Conservation (phyloP, 1,140 invertebrate species). For the Mactra quadrangularis region DNA sequence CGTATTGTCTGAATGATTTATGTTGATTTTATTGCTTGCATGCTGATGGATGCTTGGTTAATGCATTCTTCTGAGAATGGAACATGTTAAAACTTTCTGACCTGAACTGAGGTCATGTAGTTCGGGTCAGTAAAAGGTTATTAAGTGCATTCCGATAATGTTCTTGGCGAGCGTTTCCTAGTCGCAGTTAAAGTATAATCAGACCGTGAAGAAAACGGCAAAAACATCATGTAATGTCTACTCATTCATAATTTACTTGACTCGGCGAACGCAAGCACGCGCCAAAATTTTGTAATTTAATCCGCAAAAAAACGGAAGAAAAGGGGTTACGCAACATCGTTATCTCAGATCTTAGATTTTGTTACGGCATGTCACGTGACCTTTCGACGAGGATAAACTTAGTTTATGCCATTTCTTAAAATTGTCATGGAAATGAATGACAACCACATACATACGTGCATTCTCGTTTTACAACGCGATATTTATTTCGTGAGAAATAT, state of each 20-base stretch:
- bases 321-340: too few species aligned
- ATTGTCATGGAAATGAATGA: too few species aligned
- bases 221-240: background rate
- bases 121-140: conserved; percentile 21
- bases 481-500: too few species aligned
- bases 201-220: background rate
- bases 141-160: conserved; percentile 24
- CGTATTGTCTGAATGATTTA: conserved; percentile 22
- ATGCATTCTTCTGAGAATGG: conserved; percentile 39
- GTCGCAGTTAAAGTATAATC: conserved; percentile 1
- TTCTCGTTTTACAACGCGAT: too few species aligned
- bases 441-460: too few species aligned
- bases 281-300: conserved; percentile 15
- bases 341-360: too few species aligned
- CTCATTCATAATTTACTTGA: conserved; percentile 17
- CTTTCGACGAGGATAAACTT: too few species aligned
- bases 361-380: too few species aligned
- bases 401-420: too few species aligned
- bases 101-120: conserved; percentile 34
- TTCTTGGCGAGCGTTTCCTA: conserved; percentile 3
- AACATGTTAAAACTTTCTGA: conserved; percentile 25
- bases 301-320: background rate
- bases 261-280: background rate
- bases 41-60: conserved; percentile 37
- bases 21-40: conserved; percentile 24